Conservation (phyloP, 1,140 invertebrate species). For the Drosophila nannoptera region DNA sequence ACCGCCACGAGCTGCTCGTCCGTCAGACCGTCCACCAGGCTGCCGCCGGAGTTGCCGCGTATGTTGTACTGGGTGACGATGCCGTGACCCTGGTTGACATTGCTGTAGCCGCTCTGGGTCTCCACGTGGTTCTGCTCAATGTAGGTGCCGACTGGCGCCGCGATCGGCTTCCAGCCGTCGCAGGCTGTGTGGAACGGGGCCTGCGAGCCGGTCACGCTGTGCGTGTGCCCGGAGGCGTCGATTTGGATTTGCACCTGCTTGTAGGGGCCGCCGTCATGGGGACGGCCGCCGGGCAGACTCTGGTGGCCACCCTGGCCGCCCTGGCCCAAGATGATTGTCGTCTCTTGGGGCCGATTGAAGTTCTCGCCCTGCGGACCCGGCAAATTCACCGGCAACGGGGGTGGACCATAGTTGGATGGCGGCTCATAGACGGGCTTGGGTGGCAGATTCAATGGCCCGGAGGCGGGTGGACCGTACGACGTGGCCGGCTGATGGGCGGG, state of each 20-base stretch:
- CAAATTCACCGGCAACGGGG: slow-evolving; percentile 56
- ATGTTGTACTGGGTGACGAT: slow-evolving; percentile 46
- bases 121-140: slow-evolving; percentile 70
- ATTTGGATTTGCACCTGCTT: slow-evolving; percentile 75
- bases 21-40: slow-evolving; percentile 62
- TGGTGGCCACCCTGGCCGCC: slow-evolving; percentile 31
- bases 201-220: slow-evolving; percentile 68
- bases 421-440: slow-evolving; percentile 71
- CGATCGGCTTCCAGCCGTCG: slow-evolving; percentile 91
- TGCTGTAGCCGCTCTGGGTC: slow-evolving; percentile 69
- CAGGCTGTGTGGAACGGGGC: slow-evolving; percentile 80
- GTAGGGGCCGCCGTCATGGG: slow-evolving; percentile 38
- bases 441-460: slow-evolving; percentile 63
- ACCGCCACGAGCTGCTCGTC: slow-evolving; percentile 74
- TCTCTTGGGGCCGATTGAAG: slow-evolving; percentile 50
- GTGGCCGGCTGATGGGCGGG: slow-evolving; percentile 64
- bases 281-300: slow-evolving; percentile 23
- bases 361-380: slow-evolving; percentile 42
- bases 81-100: slow-evolving; percentile 54
- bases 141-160: slow-evolving; percentile 80
- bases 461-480: slow-evolving; percentile 78
- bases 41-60: slow-evolving; percentile 25
- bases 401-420: slow-evolving; percentile 65
- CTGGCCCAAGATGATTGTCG: slow-evolving; percentile 64
- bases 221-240: slow-evolving; percentile 67